Percentiles rank a stretch among this genome's conserved stretches.
Evolutionary conservation across 2,888 invertebrate species (phyloP).

Genomic region (Platycheirus albimanus): DNA sequence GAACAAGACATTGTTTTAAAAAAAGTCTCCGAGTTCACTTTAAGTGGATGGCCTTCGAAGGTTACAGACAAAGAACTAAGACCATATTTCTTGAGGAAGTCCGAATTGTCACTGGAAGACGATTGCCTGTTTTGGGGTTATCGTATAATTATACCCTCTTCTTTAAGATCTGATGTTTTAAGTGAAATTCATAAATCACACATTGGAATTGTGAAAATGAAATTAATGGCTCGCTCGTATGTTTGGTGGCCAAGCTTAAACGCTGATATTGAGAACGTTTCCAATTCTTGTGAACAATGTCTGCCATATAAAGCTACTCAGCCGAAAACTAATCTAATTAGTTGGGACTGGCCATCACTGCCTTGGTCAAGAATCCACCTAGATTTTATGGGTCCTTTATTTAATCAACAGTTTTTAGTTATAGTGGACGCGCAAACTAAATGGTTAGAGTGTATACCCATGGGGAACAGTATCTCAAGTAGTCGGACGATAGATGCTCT

Average conservation of each 20-base stretch:
- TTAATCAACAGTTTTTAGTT: conserved; percentile 6
- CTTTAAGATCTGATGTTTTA: too few relatives aligned
- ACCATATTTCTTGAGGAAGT: too few relatives aligned
- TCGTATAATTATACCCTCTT: too few relatives aligned
- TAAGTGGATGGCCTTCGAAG: too few relatives aligned
- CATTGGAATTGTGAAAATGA: neutral
- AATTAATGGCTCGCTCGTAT: neutral
- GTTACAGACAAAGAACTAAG: too few relatives aligned
- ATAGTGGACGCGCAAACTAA: neutral
- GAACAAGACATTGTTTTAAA: too few relatives aligned
- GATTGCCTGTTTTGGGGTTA: too few relatives aligned
- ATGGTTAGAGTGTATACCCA: conserved; percentile 8
- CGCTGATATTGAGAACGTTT: neutral
- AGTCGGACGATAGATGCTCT: too few relatives aligned
- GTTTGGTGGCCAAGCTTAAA: neutral
- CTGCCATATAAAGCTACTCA: neutral
- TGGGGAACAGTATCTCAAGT: conserved; percentile 3
- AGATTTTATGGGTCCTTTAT: neutral
- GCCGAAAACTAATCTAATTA: conserved; percentile 4
- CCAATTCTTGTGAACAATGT: neutral
- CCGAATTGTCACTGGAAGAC: too few relatives aligned
- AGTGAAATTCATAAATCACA: too few relatives aligned
- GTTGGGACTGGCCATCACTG: neutral
- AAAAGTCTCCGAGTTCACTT: too few relatives aligned
- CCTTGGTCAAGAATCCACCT: conserved; percentile 1